Percentiles rank a stretch among this genome's conserved stretches.
Evolutionary conservation across 2,113 vertebrate species (phyloP).

Genomic region (Rynchops niger): DNA sequence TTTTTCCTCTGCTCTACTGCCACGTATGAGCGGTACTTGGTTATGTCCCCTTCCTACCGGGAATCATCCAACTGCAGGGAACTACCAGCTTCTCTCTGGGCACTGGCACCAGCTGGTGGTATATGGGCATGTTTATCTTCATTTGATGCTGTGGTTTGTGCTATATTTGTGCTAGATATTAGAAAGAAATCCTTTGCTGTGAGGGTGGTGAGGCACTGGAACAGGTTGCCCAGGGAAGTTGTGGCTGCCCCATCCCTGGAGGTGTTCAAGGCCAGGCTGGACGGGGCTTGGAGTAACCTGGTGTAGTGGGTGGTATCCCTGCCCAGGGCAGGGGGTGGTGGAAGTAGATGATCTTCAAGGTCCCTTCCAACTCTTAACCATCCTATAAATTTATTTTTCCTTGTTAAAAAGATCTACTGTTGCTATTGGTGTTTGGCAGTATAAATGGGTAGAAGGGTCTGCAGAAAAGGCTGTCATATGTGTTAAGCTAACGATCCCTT

Average conservation of each 20-base stretch:
- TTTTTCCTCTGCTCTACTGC: background rate
- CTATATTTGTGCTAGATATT: background rate
- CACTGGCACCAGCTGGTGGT: background rate
- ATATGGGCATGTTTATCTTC: background rate
- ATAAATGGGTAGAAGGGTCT: background rate
- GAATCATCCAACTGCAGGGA: background rate
- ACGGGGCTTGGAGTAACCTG: background rate
- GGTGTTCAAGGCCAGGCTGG: background rate
- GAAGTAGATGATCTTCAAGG: background rate
- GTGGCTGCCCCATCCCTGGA: background rate
- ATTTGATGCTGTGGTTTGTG: background rate
- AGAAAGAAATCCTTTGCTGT: background rate
- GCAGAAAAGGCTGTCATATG: background rate
- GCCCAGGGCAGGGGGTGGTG: background rate
- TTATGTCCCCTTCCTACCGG: background rate
- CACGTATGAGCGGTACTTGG: background rate
- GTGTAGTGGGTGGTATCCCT: background rate
- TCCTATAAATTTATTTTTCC: background rate
- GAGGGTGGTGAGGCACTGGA: background rate
- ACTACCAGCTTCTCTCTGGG: background rate
- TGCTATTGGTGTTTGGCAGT: background rate
- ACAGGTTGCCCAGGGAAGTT: background rate
- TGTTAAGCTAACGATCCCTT: background rate
- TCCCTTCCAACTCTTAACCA: background rate
- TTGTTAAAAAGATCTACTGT: background rate